phyloP scores from a whole-genome alignment of 1,140 invertebrate genomes.

The Meteorus sp. region DNA sequence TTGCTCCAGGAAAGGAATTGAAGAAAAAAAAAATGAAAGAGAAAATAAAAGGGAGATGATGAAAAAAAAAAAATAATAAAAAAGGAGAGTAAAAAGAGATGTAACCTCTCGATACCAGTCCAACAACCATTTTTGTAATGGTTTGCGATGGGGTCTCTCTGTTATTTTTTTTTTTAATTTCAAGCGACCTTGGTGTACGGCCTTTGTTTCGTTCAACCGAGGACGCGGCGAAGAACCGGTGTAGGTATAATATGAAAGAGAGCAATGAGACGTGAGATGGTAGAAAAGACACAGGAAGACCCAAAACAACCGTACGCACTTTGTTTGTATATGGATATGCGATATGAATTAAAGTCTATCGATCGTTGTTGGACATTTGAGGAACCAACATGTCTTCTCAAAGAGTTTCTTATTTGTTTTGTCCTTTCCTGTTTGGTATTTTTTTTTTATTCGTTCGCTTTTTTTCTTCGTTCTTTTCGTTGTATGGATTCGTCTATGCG shows the following conservation, averaged over 20 bases:
- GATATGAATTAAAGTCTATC: slow-evolving; percentile 21
- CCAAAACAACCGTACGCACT: no score
- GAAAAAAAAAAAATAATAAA: not conserved
- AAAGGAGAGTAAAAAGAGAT: not conserved
- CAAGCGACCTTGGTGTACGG: slow-evolving; percentile 20
- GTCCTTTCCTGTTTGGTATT: no score
- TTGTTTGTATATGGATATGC: no score
- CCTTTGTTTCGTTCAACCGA: slow-evolving; percentile 18
- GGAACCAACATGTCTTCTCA: no score
- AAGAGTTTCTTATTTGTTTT: not conserved
- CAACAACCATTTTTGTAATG: slow-evolving; percentile 16
- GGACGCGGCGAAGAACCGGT: slow-evolving; percentile 17
- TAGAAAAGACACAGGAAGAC: not conserved
- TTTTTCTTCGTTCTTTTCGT: not conserved
- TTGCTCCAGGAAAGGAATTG: no score
- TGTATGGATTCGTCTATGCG: no score
- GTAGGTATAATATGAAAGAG: slow-evolving; percentile 11
- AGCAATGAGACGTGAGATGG: not conserved
- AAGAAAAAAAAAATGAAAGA: no score
- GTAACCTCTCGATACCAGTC: not conserved
- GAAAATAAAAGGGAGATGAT: no score
- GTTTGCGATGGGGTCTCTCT: not conserved
- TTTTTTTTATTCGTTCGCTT: no score
- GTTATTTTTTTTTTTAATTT: slow-evolving; percentile 8
- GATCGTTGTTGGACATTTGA: slow-evolving; percentile 4